Evolutionary conservation across 2,797 vertebrate genomes (phyloP).

Genomic region (Karalla daura): DNA sequence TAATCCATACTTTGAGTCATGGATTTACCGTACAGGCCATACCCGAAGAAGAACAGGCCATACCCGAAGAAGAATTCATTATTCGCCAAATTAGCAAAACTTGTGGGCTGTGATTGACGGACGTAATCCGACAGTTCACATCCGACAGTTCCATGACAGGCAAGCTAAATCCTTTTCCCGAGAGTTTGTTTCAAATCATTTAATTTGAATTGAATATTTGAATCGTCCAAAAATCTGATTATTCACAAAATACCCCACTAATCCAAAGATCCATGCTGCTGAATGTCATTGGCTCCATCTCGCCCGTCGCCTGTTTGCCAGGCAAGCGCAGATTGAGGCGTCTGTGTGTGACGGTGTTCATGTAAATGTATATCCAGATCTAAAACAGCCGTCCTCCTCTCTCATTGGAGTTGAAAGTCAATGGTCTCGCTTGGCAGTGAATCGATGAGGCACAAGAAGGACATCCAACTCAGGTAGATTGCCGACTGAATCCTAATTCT

Average conservation of each 20-base stretch:
- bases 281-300: slow-evolving; percentile 19
- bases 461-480: slow-evolving; percentile 51
- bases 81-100: slow-evolving; percentile 17
- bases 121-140: not conserved
- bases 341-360: slow-evolving; percentile 10
- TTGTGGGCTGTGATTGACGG: slow-evolving; percentile 23
- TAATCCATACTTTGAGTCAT: slow-evolving; percentile 24
- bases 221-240: no score
- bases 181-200: no score
- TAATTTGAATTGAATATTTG: no score
- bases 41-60: no score
- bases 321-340: not conserved
- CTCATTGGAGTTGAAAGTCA: slow-evolving; percentile 57
- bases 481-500: slow-evolving; percentile 57
- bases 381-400: slow-evolving; percentile 40
- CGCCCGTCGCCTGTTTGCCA: not conserved
- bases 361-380: slow-evolving; percentile 11
- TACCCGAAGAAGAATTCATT: not conserved
- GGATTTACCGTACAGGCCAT: slow-evolving; percentile 16
- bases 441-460: slow-evolving; percentile 68
- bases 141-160: not conserved
- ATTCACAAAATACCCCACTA: no score
- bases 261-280: not conserved
- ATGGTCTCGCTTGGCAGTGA: slow-evolving; percentile 61
- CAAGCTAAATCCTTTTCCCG: no score